phyloP scores from a whole-genome alignment of 2,888 invertebrate genomes.

The Gonocerus acuteangulatus region DNA sequence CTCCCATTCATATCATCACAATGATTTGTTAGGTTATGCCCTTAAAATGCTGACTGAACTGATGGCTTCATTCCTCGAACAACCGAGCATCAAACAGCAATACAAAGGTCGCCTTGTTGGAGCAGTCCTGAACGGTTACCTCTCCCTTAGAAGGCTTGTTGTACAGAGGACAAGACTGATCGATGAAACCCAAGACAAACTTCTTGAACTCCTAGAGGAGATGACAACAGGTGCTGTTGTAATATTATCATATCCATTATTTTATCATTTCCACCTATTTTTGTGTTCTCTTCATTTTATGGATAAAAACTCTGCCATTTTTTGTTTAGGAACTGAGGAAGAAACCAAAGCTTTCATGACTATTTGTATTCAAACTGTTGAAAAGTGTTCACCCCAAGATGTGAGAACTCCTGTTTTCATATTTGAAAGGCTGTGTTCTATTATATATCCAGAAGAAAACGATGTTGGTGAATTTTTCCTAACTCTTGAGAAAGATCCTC shows the following conservation, averaged over 20 bases:
- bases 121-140: conserved; percentile 86
- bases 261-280: conserved; percentile 22
- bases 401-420: conserved; percentile 95
- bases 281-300: not conserved
- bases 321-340: conserved; percentile 68
- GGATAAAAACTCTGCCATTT: not conserved
- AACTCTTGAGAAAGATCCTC: conserved; percentile 93
- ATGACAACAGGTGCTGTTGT: conserved; percentile 70
- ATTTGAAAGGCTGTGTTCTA: conserved; percentile 92
- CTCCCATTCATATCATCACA: too few species aligned
- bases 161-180: conserved; percentile 91
- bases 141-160: conserved; percentile 80
- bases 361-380: conserved; percentile 90
- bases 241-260: not conserved
- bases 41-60: conserved; percentile 83
- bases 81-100: conserved; percentile 75
- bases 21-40: conserved; percentile 85
- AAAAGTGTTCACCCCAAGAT: conserved; percentile 83
- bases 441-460: conserved; percentile 95
- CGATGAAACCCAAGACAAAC: conserved; percentile 92
- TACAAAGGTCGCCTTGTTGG: conserved; percentile 85
- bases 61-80: conserved; percentile 79
- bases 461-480: conserved; percentile 95
- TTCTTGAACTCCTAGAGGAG: conserved; percentile 85
- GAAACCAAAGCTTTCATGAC: conserved; percentile 97